Percentiles rank a stretch among this genome's conserved stretches.
These are phyloP conservation scores for Gryon sp. DNA, from an alignment of 1,140 invertebrate genomes.

Conservation along the genomic window DNA sequence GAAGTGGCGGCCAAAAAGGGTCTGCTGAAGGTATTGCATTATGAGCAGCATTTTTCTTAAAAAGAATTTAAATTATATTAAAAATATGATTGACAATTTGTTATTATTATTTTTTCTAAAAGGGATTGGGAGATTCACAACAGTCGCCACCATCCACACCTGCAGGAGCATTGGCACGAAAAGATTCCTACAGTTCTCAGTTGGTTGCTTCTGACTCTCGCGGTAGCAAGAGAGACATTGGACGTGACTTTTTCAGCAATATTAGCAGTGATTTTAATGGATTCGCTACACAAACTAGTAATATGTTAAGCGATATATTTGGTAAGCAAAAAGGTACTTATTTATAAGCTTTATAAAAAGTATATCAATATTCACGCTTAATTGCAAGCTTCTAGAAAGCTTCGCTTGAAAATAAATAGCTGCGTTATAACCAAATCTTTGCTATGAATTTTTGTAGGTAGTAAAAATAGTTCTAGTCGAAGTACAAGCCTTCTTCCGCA, in stretches of 20 bases:
- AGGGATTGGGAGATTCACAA: slow-evolving; percentile 77
- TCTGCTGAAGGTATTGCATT: slow-evolving; percentile 89
- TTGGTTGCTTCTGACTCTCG: slow-evolving; percentile 73
- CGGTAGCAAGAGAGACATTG: slow-evolving; percentile 76
- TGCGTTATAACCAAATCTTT: too few relatives aligned
- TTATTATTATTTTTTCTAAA: too few relatives aligned
- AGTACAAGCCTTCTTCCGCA: slow-evolving; percentile 67
- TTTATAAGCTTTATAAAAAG: too few relatives aligned
- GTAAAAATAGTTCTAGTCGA: slow-evolving; percentile 76
- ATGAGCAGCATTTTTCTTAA: neutral
- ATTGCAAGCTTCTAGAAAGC: too few relatives aligned
- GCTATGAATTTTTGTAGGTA: slow-evolving; percentile 71
- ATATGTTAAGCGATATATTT: slow-evolving; percentile 95
- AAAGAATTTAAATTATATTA: neutral
- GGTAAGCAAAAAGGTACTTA: slow-evolving; percentile 83
- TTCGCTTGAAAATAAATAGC: slow-evolving; percentile 35
- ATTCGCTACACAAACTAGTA: slow-evolving; percentile 92
- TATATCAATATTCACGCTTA: neutral
- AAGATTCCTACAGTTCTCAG: slow-evolving; percentile 75
- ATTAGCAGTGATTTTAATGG: slow-evolving; percentile 94
- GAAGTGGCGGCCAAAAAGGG: slow-evolving; percentile 92
- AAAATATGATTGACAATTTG: slow-evolving; percentile 1
- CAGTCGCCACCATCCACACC: slow-evolving; percentile 71
- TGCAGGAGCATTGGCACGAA: slow-evolving; percentile 68
- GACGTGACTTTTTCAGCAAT: slow-evolving; percentile 92